A percentile compares a stretch with the other conserved stretches of the same genome.
Evolutionary conservation across 2,888 invertebrate species (phyloP).

Genomic region (Meteorus colon): DNA sequence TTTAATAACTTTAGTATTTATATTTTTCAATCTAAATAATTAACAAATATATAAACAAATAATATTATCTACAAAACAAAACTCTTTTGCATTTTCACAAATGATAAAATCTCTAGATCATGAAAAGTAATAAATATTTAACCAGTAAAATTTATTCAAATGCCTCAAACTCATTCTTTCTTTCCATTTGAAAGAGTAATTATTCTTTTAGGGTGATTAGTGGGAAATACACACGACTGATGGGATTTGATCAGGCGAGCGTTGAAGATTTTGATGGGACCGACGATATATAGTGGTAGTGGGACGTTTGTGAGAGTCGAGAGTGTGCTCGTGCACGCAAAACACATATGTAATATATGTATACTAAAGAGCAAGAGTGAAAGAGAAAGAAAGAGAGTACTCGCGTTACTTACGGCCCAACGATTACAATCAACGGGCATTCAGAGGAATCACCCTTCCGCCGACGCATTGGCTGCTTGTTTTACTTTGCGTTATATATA

Average conservation of each 20-base stretch:
- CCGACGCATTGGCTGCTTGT: constrained; percentile 50
- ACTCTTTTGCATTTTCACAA: too few species aligned
- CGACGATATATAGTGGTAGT: neutral
- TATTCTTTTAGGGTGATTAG: constrained; percentile 26
- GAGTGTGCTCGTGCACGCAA: constrained; percentile 8
- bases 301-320: constrained; percentile 1
- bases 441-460: constrained; percentile 68
- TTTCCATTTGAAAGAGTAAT: constrained; percentile 8
- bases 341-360: neutral
- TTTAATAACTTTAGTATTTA: too few species aligned
- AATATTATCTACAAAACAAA: too few species aligned
- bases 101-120: too few species aligned
- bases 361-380: constrained; percentile 51
- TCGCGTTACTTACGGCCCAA: constrained; percentile 70
- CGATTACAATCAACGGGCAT: constrained; percentile 73
- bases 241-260: constrained; percentile 40
- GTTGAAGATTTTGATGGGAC: constrained; percentile 35
- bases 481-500: constrained; percentile 46
- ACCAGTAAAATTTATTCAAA: neutral
- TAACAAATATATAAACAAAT: too few species aligned
- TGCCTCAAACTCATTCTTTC: neutral
- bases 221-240: constrained; percentile 35
- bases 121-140: too few species aligned
- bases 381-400: constrained; percentile 55
- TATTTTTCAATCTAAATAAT: too few species aligned